Conservation (phyloP, 2,113 vertebrate genomes). For the Rallus limicola region DNA sequence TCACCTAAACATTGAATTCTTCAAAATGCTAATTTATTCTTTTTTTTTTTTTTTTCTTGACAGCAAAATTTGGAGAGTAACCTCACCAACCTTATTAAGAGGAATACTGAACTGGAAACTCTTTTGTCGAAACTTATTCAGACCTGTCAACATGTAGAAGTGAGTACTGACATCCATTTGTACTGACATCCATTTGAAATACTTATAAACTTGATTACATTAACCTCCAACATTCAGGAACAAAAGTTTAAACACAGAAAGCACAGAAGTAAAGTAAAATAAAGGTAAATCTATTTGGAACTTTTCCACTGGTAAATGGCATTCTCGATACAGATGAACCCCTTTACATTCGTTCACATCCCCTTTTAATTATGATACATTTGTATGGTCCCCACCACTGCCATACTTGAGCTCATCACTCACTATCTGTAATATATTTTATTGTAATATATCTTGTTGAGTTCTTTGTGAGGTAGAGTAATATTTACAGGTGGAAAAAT, state of each 20-base stretch:
- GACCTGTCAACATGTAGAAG: conserved; percentile 98
- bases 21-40: background rate
- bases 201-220: background rate
- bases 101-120: conserved; percentile 96
- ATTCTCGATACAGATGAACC: background rate
- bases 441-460: background rate
- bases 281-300: background rate
- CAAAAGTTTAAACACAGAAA: background rate
- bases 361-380: background rate
- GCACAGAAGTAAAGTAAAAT: background rate
- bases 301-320: background rate
- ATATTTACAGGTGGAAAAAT: background rate
- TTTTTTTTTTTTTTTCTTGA: conserved; percentile 59
- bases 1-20: background rate
- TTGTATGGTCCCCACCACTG: background rate
- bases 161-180: conserved; percentile 71
- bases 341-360: background rate
- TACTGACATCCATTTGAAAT: background rate
- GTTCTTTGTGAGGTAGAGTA: background rate
- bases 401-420: background rate
- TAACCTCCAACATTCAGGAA: background rate
- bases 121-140: conserved; percentile 98
- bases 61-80: conserved; percentile 97
- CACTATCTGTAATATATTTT: background rate
- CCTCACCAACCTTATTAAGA: conserved; percentile 96